Conservation (phyloP, 2,888 invertebrate genomes). For the Cephus rjabovi region DNA sequence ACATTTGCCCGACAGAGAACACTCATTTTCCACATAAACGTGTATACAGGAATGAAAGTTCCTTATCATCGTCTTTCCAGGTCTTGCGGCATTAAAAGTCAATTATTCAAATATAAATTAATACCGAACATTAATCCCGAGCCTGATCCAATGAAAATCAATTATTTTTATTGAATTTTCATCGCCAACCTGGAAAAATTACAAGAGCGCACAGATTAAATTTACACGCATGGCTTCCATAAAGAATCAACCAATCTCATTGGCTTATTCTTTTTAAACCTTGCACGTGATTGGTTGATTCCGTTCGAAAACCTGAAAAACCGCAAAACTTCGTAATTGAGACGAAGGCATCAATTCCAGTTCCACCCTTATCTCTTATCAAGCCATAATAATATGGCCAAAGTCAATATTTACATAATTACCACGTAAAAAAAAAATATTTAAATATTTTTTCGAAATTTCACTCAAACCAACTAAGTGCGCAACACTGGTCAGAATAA, state of each 20-base stretch:
- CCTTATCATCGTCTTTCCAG: neutral
- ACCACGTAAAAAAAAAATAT: too few relatives aligned
- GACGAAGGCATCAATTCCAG: too few relatives aligned
- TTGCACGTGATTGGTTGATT: too few relatives aligned
- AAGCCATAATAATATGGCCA: too few relatives aligned
- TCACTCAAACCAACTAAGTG: neutral
- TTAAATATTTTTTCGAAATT: neutral
- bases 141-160: neutral
- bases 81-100: neutral
- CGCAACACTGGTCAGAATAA: neutral
- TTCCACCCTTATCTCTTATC: too few relatives aligned
- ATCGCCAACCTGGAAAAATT: neutral
- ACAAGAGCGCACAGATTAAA: too few relatives aligned
- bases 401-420: too few relatives aligned
- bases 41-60: neutral
- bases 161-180: neutral
- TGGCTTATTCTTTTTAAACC: too few relatives aligned
- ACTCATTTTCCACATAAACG: neutral
- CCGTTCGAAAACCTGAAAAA: too few relatives aligned
- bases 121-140: neutral
- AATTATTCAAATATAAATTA: neutral
- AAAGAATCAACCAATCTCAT: too few relatives aligned
- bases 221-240: too few relatives aligned
- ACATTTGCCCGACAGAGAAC: neutral
- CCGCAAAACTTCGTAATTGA: too few relatives aligned